Percentiles rank a stretch among this genome's conserved stretches.
These are phyloP conservation scores for Bufo bufo DNA, from an alignment of 2,113 vertebrate genomes.

Conservation along the genomic window DNA sequence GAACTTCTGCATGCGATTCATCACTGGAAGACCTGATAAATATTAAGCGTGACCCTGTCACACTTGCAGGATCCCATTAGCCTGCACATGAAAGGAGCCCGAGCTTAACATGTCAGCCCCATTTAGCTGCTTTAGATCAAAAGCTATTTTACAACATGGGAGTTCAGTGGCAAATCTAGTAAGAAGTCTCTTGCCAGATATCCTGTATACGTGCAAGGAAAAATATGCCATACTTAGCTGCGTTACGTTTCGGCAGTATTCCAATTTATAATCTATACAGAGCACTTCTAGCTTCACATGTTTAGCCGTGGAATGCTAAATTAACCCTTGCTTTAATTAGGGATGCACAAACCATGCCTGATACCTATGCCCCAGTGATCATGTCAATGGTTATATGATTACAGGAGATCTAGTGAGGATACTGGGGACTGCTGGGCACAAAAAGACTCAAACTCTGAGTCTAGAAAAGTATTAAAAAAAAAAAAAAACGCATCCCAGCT, in stretches of 20 bases:
- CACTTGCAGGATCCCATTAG: conserved; percentile 9
- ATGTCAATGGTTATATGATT: no score
- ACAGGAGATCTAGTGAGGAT: no score
- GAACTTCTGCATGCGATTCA: conserved; percentile 27
- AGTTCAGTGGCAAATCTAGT: conserved; percentile 4
- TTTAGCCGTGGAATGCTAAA: neutral
- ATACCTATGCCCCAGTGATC: no score
- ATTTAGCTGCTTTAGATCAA: conserved; percentile 37
- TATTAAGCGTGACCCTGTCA: conserved; percentile 42
- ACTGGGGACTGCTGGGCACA: no score
- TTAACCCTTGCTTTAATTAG: neutral
- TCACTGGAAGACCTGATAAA: conserved; percentile 22
- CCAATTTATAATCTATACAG: neutral
- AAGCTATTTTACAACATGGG: conserved; percentile 37
- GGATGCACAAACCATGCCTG: no score
- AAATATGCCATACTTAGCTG: neutral
- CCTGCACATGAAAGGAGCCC: conserved; percentile 40
- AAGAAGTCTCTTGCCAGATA: neutral
- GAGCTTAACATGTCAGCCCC: conserved; percentile 33
- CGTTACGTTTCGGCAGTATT: neutral
- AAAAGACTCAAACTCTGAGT: no score
- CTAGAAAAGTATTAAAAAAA: no score
- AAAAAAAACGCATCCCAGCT: no score
- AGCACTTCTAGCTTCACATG: neutral
- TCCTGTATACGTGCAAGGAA: neutral